phyloP scores from a whole-genome alignment of 2,888 invertebrate genomes.

The Coleophora flavipennella region DNA sequence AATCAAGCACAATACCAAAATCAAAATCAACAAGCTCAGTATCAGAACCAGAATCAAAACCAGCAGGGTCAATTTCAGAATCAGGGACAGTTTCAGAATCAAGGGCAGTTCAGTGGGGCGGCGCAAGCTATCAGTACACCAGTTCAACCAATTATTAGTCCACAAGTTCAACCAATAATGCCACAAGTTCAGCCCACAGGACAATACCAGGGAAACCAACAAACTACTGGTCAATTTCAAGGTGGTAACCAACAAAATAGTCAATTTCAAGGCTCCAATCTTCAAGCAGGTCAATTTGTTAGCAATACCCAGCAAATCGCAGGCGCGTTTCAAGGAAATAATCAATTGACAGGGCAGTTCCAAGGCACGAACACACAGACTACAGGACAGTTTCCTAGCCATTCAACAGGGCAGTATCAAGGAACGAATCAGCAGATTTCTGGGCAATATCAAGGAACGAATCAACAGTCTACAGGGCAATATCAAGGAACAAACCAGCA shows the following conservation, averaged over 20 bases:
- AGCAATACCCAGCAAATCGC: not conserved
- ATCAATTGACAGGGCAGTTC: slow-evolving; percentile 16
- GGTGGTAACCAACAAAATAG: slow-evolving; percentile 4
- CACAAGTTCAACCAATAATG: too few species aligned
- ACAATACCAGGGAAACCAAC: too few species aligned
- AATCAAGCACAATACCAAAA: slow-evolving; percentile 20
- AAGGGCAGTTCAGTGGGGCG: slow-evolving; percentile 1
- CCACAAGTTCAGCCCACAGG: too few species aligned
- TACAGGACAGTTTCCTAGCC: slow-evolving; percentile 8
- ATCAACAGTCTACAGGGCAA: slow-evolving; percentile 7
- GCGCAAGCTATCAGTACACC: too few species aligned
- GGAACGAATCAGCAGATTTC: not conserved
- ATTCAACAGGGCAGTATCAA: slow-evolving; percentile 10
- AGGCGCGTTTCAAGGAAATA: slow-evolving; percentile 5
- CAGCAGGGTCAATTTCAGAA: slow-evolving; percentile 13
- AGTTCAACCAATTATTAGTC: too few species aligned
- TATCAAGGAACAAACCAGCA: slow-evolving; percentile 2
- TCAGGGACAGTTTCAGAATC: slow-evolving; percentile 9
- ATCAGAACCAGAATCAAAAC: slow-evolving; percentile 16
- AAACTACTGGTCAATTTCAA: slow-evolving; percentile 8
- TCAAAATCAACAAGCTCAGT: slow-evolving; percentile 16
- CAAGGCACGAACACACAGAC: slow-evolving; percentile 15
- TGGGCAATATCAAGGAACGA: slow-evolving; percentile 2
- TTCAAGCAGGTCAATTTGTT: slow-evolving; percentile 8
- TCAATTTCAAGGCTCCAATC: not conserved